Conservation (phyloP, 2,113 vertebrate genomes). For the Dicrurus megarhynchus region DNA sequence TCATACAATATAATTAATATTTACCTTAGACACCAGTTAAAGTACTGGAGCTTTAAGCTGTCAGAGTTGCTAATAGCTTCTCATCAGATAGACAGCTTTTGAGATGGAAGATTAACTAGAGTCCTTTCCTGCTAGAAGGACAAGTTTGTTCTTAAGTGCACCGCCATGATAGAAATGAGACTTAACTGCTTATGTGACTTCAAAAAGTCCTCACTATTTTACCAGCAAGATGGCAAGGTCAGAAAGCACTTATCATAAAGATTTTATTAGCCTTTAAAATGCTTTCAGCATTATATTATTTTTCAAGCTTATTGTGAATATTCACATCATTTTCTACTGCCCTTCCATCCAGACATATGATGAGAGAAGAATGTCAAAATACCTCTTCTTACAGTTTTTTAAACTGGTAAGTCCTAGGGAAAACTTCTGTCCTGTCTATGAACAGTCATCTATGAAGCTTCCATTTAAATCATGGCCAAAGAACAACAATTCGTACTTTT, state of each 20-base stretch:
- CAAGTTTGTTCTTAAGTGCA: neutral
- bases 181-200: neutral
- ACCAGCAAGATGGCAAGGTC: neutral
- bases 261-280: neutral
- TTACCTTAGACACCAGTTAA: neutral
- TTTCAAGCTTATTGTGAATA: neutral
- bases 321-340: neutral
- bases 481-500: neutral
- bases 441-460: neutral
- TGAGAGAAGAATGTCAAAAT: neutral
- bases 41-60: neutral
- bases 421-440: neutral
- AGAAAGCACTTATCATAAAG: neutral
- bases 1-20: neutral
- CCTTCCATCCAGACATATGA: neutral
- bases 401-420: neutral
- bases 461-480: neutral
- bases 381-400: neutral
- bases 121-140: neutral
- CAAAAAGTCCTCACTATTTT: neutral
- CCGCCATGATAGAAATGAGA: neutral
- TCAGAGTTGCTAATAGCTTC: neutral
- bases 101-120: neutral
- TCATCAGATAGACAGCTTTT: neutral
- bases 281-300: neutral